Base-by-base conservation (phyloP, 1,140 invertebrate genomes). In the Trachymyrmex cornetzi region DNA sequence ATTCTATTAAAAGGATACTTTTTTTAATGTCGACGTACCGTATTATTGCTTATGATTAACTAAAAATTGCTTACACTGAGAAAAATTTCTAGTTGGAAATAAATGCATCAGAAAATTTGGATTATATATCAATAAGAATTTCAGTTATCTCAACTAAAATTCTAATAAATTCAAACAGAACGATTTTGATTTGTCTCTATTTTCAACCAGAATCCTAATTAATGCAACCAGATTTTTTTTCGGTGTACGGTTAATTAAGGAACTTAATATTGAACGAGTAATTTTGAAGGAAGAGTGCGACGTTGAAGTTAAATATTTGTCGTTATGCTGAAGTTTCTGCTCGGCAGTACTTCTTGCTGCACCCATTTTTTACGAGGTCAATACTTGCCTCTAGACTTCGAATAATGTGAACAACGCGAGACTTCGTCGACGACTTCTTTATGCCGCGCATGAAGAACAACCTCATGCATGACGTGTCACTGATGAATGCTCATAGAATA, bases 391-490 rank as follows among this genome's bases (percentile, higher is more conserved):
- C 16, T 14, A 50, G 22, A 74, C 66, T 5, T 22, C 12, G 24
- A 24, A 48, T 27, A 57, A 44, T 24, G 24, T 19, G 34, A 81
- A 38, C 50, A 34, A 24, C 11, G 19, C 50, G 38, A n/a, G 55
- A 75, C 55, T 84, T 50, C 16, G 27, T 11, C 30, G 53, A 53
- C 67, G 44, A 50, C 24, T 84, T 84, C 69, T 84, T 75, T 50
- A 27, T 59, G 6, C 14, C 24, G 16, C 67, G 19, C 38, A 64
- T 50, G 11, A 24, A 48, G 38, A 48, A 48, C 14, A 27, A 12
- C n/a, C 22, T 74, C 55, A 57, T 57, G 48, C 50, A 81, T 82
- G 24, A 82, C 55, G 53, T 61, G 24, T 48, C 80, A 24, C 57
- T 74, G 57, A 61, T 50, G 38, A 74, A 48, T 71, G 57, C 44